phyloP scores from a whole-genome alignment of 2,113 vertebrate species.

The Laticauda laticaudata region DNA sequence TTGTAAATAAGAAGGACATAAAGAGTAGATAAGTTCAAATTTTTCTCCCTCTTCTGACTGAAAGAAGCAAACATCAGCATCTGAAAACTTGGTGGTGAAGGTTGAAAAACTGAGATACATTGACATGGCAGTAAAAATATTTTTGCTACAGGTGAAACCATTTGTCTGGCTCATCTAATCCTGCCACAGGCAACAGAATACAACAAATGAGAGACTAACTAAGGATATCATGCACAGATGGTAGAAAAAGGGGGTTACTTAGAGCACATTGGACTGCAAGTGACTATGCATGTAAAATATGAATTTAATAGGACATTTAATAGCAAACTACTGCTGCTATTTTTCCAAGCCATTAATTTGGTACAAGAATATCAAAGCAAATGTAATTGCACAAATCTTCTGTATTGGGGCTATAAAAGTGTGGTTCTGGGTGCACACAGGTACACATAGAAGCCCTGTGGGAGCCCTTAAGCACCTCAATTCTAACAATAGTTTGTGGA shows the following conservation, averaged over 20 bases:
- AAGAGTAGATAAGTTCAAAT: background rate
- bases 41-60: background rate
- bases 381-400: background rate
- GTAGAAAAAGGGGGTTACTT: background rate
- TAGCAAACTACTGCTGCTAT: slow-evolving; percentile 12
- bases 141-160: slow-evolving; percentile 10
- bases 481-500: background rate
- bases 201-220: slow-evolving; percentile 21
- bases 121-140: slow-evolving; percentile 3
- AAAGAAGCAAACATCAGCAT: background rate
- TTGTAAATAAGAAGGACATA: slow-evolving; percentile 8
- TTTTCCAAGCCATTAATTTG: background rate
- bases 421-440: background rate
- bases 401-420: background rate
- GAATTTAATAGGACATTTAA: background rate
- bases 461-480: background rate
- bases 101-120: background rate
- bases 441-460: background rate
- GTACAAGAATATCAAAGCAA: background rate
- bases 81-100: background rate
- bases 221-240: slow-evolving; percentile 4
- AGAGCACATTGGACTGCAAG: slow-evolving; percentile 5
- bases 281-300: slow-evolving; percentile 21
- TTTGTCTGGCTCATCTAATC: background rate
- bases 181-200: background rate